Percentiles rank a stretch among this genome's conserved stretches.
Conservation (phyloP, 37 sponge, comb jelly and placozoan species). For the Cladorhizidae sp. region DNA sequence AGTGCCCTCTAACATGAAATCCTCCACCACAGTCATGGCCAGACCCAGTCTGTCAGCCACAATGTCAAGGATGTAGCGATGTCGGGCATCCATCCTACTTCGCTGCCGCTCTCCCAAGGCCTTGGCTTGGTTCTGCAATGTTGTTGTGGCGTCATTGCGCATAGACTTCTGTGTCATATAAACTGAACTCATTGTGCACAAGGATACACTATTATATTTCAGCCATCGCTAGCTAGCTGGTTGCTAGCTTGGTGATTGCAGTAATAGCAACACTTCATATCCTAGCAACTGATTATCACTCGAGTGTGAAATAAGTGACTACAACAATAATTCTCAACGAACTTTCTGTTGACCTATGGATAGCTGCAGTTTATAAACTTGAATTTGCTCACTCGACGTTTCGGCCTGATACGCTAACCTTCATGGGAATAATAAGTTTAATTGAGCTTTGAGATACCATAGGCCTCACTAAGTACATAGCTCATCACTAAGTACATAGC, state of each 20-base stretch:
- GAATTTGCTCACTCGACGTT: too few species aligned
- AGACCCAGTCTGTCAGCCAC: constrained; percentile 68
- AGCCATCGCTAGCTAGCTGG: neutral
- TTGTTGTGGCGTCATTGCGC: constrained; percentile 23
- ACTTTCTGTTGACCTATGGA: too few species aligned
- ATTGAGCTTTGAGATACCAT: too few species aligned
- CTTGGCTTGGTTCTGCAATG: constrained; percentile 48
- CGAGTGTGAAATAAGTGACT: too few species aligned
- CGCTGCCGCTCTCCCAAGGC: constrained; percentile 70
- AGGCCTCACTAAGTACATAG: too few species aligned
- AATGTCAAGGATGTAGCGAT: constrained; percentile 56
- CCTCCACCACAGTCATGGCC: constrained; percentile 59
- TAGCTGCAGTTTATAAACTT: too few species aligned
- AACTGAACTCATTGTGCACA: neutral
- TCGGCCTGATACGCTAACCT: too few species aligned
- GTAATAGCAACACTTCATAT: too few species aligned
- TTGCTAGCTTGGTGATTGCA: neutral
- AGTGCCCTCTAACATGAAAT: constrained; percentile 80
- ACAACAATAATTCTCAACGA: too few species aligned
- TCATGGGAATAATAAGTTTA: too few species aligned
- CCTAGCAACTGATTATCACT: too few species aligned
- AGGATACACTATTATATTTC: neutral
- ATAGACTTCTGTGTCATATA: neutral
- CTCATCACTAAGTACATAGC: too few species aligned
- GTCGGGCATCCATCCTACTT: constrained; percentile 64